phyloP scores from a whole-genome alignment of 2,113 vertebrate species.

The Marmota flaviventris region DNA sequence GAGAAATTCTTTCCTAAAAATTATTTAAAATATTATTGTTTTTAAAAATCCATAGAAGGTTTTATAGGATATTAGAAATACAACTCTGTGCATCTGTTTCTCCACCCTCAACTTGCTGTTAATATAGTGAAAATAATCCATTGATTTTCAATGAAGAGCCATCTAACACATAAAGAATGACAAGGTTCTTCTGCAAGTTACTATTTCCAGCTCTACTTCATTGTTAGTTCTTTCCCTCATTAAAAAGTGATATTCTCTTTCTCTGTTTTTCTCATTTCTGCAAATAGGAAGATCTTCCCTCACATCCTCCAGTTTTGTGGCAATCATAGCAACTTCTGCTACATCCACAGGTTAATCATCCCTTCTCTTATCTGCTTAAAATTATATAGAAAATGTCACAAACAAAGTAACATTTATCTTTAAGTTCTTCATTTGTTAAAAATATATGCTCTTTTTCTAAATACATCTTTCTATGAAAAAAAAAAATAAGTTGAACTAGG shows the following conservation, averaged over 20 bases:
- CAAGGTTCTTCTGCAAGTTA: not conserved
- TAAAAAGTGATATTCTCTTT: not conserved
- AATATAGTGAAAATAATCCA: conserved; percentile 1
- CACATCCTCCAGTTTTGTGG: not conserved
- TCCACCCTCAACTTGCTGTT: not conserved
- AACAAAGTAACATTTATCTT: conserved; percentile 22
- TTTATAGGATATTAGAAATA: not conserved
- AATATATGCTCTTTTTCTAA: conserved; percentile 38
- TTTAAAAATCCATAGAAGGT: not conserved
- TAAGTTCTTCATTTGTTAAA: conserved; percentile 36
- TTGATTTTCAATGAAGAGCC: not conserved
- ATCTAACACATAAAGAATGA: not conserved
- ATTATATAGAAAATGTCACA: not conserved
- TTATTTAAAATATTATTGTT: not conserved
- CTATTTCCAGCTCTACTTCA: not conserved
- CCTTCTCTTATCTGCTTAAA: conserved; percentile 3
- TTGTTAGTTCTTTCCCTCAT: conserved; percentile 7
- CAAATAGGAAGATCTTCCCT: not conserved
- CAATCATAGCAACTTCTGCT: not conserved
- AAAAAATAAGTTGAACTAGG: conserved; percentile 41
- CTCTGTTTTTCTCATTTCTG: not conserved
- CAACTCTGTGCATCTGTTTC: not conserved
- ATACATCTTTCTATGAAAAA: conserved; percentile 21
- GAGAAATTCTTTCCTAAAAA: not conserved
- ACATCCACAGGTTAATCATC: not conserved